A percentile compares a stretch with the other conserved stretches of the same genome.
Conservation (phyloP, 2,888 invertebrate genomes). For the Leuctra nigra region DNA sequence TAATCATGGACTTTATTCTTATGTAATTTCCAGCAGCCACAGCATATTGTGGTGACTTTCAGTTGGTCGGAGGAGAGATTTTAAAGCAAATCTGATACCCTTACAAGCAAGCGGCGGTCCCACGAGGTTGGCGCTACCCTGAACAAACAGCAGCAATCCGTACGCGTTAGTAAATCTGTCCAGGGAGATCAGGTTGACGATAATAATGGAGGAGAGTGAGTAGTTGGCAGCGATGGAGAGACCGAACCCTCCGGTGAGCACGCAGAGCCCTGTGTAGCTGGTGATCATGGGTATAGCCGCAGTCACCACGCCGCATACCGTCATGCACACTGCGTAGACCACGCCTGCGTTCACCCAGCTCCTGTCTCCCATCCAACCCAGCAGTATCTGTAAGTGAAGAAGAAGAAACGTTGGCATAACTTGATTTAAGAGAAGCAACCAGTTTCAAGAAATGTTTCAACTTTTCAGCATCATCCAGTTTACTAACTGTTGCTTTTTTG, state of each 20-base stretch:
- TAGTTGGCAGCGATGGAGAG: constrained; percentile 89
- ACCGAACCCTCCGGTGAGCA: constrained; percentile 73
- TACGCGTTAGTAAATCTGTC: constrained; percentile 89
- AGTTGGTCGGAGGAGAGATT: too few species aligned
- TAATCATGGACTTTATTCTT: too few species aligned
- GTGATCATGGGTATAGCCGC: constrained; percentile 58
- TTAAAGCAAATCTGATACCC: too few species aligned
- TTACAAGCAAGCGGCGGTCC: constrained; percentile 86
- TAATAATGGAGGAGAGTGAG: constrained; percentile 81
- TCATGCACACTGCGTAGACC: constrained; percentile 77
- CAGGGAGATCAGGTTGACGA: constrained; percentile 83
- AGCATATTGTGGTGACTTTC: too few species aligned
- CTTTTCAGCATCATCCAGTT: too few species aligned
- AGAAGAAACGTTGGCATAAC: too few species aligned
- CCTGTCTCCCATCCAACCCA: constrained; percentile 85
- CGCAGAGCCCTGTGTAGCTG: constrained; percentile 51
- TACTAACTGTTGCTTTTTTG: too few species aligned
- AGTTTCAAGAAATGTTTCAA: too few species aligned
- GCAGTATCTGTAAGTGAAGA: constrained; percentile 68
- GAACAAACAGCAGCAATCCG: constrained; percentile 77
- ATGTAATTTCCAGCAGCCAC: too few species aligned
- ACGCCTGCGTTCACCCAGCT: constrained; percentile 67
- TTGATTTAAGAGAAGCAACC: too few species aligned
- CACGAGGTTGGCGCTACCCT: constrained; percentile 82
- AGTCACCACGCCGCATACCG: constrained; percentile 60